Base-by-base conservation (phyloP, 1,140 invertebrate species). In the Drosophila setifemur region DNA sequence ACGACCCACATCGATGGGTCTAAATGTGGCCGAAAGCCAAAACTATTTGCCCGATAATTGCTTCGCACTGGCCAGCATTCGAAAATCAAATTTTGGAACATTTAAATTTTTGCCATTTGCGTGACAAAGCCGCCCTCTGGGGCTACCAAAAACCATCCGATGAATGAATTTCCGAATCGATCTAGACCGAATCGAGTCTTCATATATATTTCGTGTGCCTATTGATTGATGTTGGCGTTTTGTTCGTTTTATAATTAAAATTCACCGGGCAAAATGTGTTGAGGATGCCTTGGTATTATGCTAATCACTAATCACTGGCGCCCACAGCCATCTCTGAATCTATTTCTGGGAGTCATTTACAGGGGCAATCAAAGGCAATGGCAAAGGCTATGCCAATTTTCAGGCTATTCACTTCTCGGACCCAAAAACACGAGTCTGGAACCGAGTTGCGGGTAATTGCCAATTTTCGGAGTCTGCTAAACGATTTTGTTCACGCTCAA, bases 401-500 rank as follows among this genome's bases (percentile, higher is more conserved):
- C 39, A 28, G 52, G 42, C 18, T 31, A 54, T 54, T 54, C 52
- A 54, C 44, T 61, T 70, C 44, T 61, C 66, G 47, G 60, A 57
- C 76, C 75, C 75, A 44, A 53, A 64, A 18, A 16, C 21, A 14
- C 37, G 45, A 19, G n/a, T 26, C 29, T 29, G 63, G 73, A 54
- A 52, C 57, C 52, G 53, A 73, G 28, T 48, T 55, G 29, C 33
- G 58, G 61, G 53, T 67, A 86, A 86, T 86, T 83, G 78, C 26
- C 79, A 85, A 70, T 69, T 81, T 78, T 63, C 16, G 33, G 28
- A 28, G 37, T n/a, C 48, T 49, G 54, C 58, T 67, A 79, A 79
- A 79, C 75, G 75, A 79, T 86, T 85, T 86, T 74, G 70, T 67
- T 83, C 81, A 68, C 81, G 75, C 79, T 70, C 66, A 70, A 67